Evolutionary conservation across 1,140 invertebrate genomes (phyloP).

Genomic region (Littorina saxatilis): DNA sequence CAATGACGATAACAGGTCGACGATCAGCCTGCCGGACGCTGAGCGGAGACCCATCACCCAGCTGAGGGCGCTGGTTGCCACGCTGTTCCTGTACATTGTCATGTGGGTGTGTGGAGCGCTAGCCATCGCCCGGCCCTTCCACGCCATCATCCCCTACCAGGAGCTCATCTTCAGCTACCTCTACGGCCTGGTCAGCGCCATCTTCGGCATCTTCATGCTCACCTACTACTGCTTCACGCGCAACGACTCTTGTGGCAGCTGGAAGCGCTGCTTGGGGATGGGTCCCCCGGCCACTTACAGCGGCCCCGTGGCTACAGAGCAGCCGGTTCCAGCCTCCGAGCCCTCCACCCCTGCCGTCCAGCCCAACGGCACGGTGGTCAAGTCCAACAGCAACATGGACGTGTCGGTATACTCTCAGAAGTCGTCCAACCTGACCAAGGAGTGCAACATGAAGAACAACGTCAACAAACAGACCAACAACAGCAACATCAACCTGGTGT

Average conservation of each 20-base stretch:
- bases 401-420: conserved; percentile 53
- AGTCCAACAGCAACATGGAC: conserved; percentile 61
- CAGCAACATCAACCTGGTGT: conserved; percentile 72
- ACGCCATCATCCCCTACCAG: conserved; percentile 80
- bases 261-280: conserved; percentile 66
- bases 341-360: conserved; percentile 48
- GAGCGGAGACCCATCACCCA: conserved; percentile 89
- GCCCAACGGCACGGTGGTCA: conserved; percentile 66
- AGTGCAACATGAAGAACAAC: conserved; percentile 60
- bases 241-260: conserved; percentile 83
- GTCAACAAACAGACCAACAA: conserved; percentile 67
- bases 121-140: conserved; percentile 73
- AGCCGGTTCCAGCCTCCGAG: conserved; percentile 4
- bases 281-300: conserved; percentile 59
- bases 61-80: conserved; percentile 86
- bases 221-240: conserved; percentile 90
- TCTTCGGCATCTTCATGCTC: conserved; percentile 88
- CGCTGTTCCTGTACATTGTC: conserved; percentile 84
- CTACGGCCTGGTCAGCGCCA: conserved; percentile 83
- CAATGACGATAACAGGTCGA: conserved; percentile 70
- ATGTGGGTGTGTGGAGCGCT: conserved; percentile 85
- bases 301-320: conserved; percentile 49
- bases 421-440: conserved; percentile 56
- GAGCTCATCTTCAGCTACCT: conserved; percentile 87
- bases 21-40: conserved; percentile 86